Percentiles rank a stretch among this genome's conserved stretches.
Evolutionary conservation across 2,797 vertebrate species (phyloP).

Genomic region (Glossophaga mutica): DNA sequence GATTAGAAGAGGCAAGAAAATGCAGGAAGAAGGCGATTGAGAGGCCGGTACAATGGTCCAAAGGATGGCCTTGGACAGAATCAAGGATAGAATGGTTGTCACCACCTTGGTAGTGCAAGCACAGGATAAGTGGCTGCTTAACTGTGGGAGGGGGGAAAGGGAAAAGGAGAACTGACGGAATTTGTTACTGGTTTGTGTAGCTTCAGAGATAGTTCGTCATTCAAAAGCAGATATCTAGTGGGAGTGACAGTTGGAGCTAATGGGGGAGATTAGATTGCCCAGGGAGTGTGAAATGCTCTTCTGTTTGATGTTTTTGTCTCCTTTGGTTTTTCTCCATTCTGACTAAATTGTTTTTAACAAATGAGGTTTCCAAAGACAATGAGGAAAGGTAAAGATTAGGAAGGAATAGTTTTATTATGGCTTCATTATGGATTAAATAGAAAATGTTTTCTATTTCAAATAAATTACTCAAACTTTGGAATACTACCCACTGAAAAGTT

Average conservation of each 20-base stretch:
- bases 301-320: neutral
- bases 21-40: neutral
- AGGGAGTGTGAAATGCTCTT: neutral
- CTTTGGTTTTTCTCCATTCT: neutral
- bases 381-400: neutral
- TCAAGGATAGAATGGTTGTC: neutral
- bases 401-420: neutral
- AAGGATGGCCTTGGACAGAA: neutral
- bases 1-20: neutral
- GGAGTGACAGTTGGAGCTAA: neutral
- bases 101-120: neutral
- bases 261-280: neutral
- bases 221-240: neutral
- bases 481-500: neutral
- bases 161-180: neutral
- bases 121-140: neutral
- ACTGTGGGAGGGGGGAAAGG: neutral
- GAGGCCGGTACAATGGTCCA: neutral
- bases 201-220: neutral
- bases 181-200: neutral
- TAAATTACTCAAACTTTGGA: neutral
- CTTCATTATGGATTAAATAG: neutral
- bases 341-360: constrained; percentile 25
- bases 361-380: neutral
- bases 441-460: neutral